Base-by-base conservation (phyloP, 2,113 vertebrate genomes). In the Struthidea cinerea region DNA sequence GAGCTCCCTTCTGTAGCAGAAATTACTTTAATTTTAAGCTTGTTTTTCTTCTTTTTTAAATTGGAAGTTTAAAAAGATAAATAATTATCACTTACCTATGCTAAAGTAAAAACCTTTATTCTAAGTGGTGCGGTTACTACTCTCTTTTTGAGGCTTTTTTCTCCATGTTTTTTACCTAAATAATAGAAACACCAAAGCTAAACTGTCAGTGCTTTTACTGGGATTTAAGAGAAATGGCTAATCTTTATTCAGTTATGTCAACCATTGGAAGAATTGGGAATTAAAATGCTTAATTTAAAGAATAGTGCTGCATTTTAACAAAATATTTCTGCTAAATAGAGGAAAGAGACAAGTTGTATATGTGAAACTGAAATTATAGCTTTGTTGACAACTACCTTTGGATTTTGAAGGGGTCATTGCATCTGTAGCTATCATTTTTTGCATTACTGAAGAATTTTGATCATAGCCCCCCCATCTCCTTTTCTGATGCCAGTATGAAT, bases 401-500 rank as follows among this genome's bases (percentile, higher is more conserved):
- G 8, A 55, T 70, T 84, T 85, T 87, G 13, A 32, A 49, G 6
- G 13, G 4, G 8, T 78, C 22, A 32, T 28, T 75, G 13, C 16
- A n/a, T 24, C 22, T 6, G 6, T 56, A 59, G 12, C 10, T 86
- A 32, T 30, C 16, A 37, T 4, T 23, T 73, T 87, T 70, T 79
- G 9, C 20, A 59, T 60, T 56, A 30, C 7, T 42, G 33, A 87
- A n/a, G 9, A 46, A 11, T 27, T 47, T 81, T 77, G 9, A 3
- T 59, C 21, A 53, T 52, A 70, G 4, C 5, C 2, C 1, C 6
- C 4, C 9, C 3, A 16, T 7, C 6, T 19, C 6, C 24, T 68
- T 49, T 68, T 46, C 13, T 60, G 8, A 37, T 77, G 8, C 5
- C n/a, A 44, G 4, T 26, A 39, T 21, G 16, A 83, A 30, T 53